A percentile compares a stretch with the other conserved stretches of the same genome.
Conservation (phyloP, 2,888 invertebrate genomes). For the Pristionchus arcanus region DNA sequence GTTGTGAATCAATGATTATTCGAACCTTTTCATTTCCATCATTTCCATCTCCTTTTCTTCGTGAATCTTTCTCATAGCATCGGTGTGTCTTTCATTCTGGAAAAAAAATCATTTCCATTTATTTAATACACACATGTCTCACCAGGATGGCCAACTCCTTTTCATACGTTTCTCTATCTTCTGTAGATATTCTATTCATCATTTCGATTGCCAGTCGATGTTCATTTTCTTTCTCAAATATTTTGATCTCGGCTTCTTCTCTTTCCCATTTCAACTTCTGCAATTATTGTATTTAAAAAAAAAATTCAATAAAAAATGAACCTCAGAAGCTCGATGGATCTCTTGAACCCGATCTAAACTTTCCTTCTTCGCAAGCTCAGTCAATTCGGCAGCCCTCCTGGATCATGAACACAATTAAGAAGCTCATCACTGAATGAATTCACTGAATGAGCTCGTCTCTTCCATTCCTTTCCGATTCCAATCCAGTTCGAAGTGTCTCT, state of each 20-base stretch:
- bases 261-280: background rate
- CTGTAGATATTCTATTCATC: background rate
- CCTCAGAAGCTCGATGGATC: background rate
- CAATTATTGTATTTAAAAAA: background rate
- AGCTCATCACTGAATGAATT: too few relatives aligned
- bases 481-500: background rate
- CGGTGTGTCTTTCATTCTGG: background rate
- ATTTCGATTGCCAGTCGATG: background rate
- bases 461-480: background rate
- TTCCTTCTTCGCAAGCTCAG: background rate
- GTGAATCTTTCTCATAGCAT: background rate
- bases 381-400: background rate
- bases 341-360: background rate
- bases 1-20: background rate
- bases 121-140: background rate
- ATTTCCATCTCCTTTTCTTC: background rate
- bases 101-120: background rate
- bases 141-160: background rate
- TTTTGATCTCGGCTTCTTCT: background rate
- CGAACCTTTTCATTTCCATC: background rate
- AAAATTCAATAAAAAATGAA: background rate
- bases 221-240: background rate
- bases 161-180: background rate
- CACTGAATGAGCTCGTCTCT: background rate
- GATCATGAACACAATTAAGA: background rate